Percentiles rank a stretch among this genome's conserved stretches.
Evolutionary conservation across 2,888 invertebrate genomes (phyloP).

Genomic region (Apodemia mormo): DNA sequence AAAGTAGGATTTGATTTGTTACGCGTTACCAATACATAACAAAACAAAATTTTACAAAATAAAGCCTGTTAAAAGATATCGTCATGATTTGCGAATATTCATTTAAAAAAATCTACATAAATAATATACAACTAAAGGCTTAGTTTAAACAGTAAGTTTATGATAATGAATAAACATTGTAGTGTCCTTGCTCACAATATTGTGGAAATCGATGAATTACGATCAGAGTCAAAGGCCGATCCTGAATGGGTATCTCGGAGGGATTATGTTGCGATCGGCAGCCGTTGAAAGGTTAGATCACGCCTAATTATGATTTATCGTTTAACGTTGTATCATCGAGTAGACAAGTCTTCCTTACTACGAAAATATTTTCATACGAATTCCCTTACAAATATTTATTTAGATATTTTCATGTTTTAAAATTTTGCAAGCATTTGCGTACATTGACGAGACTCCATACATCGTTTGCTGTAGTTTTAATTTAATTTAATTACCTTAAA

Average conservation of each 20-base stretch:
- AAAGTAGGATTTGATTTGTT: too few relatives aligned
- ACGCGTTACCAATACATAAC: too few relatives aligned
- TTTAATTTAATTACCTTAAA: too few relatives aligned
- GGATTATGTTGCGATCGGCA: conserved; percentile 68
- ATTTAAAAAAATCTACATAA: too few relatives aligned
- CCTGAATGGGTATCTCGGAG: conserved; percentile 36
- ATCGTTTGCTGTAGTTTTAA: too few relatives aligned
- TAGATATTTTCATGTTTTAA: too few relatives aligned
- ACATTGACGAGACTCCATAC: too few relatives aligned
- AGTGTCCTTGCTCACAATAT: conserved; percentile 36
- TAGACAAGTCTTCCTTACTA: conserved; percentile 4
- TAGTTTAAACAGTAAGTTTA: conserved; percentile 1
- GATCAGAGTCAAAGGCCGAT: conserved; percentile 52
- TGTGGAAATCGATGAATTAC: conserved; percentile 50
- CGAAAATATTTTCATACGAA: neutral
- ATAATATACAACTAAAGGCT: too few relatives aligned
- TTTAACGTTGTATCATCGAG: conserved; percentile 24
- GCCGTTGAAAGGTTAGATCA: conserved; percentile 66
- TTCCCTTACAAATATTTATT: neutral
- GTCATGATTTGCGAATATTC: too few relatives aligned
- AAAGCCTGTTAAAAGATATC: too few relatives aligned
- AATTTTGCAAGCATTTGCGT: too few relatives aligned
- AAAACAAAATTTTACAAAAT: too few relatives aligned
- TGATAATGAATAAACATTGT: conserved; percentile 37
- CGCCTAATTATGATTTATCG: conserved; percentile 75